Evolutionary conservation across 2,797 vertebrate species (phyloP).

Genomic region (Hybognathus amarus): DNA sequence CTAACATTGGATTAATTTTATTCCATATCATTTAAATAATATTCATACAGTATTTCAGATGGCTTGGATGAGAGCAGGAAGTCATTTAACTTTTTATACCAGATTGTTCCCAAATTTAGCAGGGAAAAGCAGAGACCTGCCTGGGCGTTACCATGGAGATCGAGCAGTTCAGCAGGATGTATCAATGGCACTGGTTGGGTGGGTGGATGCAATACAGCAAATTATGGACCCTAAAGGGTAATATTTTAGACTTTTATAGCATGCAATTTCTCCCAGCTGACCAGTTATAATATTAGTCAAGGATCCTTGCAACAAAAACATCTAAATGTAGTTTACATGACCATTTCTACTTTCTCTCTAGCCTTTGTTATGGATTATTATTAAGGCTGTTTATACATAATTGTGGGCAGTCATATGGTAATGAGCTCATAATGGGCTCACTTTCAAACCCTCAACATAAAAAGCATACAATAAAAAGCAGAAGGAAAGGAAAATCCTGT

Average conservation of each 20-base stretch:
- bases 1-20: not conserved
- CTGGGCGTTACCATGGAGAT: conserved; percentile 47
- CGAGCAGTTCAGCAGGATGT: not conserved
- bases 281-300: not conserved
- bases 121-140: not conserved
- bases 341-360: not conserved
- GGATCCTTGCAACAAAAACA: not conserved
- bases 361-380: too few relatives aligned
- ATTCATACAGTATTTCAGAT: not conserved
- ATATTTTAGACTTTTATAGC: not conserved
- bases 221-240: not conserved
- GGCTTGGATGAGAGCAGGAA: not conserved
- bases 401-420: not conserved
- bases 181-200: not conserved
- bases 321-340: not conserved
- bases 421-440: not conserved
- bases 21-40: not conserved
- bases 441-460: not conserved
- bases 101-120: conserved; percentile 14
- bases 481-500: too few relatives aligned
- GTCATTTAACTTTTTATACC: conserved; percentile 2
- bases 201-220: not conserved
- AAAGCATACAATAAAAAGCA: not conserved
- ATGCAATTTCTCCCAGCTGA: not conserved
- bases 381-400: too few relatives aligned